Evolutionary conservation across 2,113 vertebrate species (phyloP), one percentile per base, ranked within the genome.

Genomic region (Pterophyllum scalare): DNA sequence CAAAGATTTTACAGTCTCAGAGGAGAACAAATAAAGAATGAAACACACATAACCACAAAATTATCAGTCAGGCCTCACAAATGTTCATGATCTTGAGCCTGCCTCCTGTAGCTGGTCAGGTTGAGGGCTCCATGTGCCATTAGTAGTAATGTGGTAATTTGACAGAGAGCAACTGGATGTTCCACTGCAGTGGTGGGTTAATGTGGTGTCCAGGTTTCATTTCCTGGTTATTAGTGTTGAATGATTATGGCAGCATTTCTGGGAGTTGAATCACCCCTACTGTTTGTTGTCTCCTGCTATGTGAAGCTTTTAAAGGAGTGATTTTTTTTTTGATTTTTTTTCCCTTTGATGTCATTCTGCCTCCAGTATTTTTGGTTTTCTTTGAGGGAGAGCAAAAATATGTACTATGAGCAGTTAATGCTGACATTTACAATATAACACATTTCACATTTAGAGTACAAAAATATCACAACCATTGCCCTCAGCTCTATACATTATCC

Each of bases 141-240:
- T 72, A 79, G 60, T 1, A 54, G 65, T 87, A 86, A 89, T 89
- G 83, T 79, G 82, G 70, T 77, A 52, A 89, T 89, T 81, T 79
- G 85, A 89, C 82, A 77, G 10, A 83, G 87, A 87, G 82, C 56
- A 28, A 64, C 59, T n/a, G 78, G 59, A 33, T 24, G 87, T 77
- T 79, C 77, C 77, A 59, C 49, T 57, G 58, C 82, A 52, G 83
- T 26, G 40, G 67, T 7, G 81, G 83, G 83, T 86, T 89, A 88
- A 87, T 90, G 88, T 54, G 22, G 79, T 79, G 88, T 90, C 88
- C 77, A 81, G 22, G 22, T 74, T 87, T 81, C 49, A 92, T 92
- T 87, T 92, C 75, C 87, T 81, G 86, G 77, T 87, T 88, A 87
- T 92, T 92, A 92, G 88, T 10, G 84, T 12, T 70, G 84, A 88